Evolutionary conservation across 2,113 vertebrate species (phyloP).

Genomic region (Noturus placidus): DNA sequence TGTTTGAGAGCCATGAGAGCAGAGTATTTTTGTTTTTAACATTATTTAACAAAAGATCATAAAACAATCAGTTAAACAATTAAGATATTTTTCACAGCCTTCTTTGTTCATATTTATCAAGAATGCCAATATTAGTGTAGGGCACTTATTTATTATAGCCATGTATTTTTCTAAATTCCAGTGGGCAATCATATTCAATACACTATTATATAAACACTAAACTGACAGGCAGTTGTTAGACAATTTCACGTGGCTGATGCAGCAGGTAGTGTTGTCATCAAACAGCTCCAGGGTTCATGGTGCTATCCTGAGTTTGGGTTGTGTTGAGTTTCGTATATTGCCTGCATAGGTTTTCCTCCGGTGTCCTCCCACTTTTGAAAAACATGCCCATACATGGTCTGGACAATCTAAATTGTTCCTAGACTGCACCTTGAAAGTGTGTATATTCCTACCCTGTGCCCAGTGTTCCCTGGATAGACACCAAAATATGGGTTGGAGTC

Average conservation of each 20-base stretch:
- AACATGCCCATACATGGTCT: background rate
- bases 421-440: background rate
- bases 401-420: background rate
- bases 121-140: too few relatives aligned
- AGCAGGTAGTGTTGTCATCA: too few relatives aligned
- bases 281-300: too few relatives aligned
- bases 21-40: too few relatives aligned
- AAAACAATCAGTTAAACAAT: too few relatives aligned
- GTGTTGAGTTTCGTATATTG: background rate
- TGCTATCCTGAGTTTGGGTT: too few relatives aligned
- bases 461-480: background rate
- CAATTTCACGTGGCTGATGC: background rate
- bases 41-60: too few relatives aligned
- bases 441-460: background rate
- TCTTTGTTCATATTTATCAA: background rate
- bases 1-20: too few relatives aligned
- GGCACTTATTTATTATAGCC: background rate
- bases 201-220: background rate
- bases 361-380: background rate
- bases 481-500: background rate
- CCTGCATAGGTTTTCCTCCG: background rate
- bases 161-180: background rate
- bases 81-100: too few relatives aligned
- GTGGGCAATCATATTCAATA: background rate
- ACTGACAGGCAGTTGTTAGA: background rate